Evolutionary conservation across 2,113 vertebrate genomes (phyloP).

Genomic region (Strix aluco): DNA sequence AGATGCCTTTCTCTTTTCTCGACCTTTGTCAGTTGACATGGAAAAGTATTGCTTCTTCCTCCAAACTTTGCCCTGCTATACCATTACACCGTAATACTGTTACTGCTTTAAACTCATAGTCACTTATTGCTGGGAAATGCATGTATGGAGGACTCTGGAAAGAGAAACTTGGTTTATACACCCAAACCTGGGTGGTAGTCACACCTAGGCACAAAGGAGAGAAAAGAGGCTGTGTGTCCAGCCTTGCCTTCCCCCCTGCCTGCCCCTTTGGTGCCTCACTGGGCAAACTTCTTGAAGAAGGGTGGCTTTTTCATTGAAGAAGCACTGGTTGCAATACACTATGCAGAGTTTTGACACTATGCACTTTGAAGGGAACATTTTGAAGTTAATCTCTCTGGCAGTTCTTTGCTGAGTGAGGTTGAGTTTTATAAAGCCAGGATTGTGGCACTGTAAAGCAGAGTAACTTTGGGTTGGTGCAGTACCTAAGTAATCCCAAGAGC

Average conservation of each 20-base stretch:
- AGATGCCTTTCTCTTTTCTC: not conserved
- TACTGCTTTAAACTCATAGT: not conserved
- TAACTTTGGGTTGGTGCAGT: not conserved
- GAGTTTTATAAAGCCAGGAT: not conserved
- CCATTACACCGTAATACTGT: not conserved
- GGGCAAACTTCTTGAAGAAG: not conserved
- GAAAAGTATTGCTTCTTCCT: not conserved
- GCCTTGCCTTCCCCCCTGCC: not conserved
- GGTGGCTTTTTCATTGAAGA: not conserved
- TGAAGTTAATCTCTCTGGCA: not conserved
- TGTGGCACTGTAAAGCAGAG: not conserved
- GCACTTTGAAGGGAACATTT: not conserved
- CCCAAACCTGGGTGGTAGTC: not conserved
- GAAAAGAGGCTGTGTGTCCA: not conserved
- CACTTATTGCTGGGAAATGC: not conserved
- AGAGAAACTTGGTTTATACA: not conserved
- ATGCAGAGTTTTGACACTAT: not conserved
- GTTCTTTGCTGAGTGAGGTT: not conserved
- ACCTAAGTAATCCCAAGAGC: constrained; percentile 48
- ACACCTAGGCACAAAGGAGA: too few species aligned
- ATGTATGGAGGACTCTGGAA: too few species aligned
- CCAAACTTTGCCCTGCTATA: not conserved
- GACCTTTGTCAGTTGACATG: not conserved
- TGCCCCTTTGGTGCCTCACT: not conserved
- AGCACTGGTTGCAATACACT: accelerated